These are phyloP conservation scores for Bombus difficillimus DNA, from an alignment of 1,140 invertebrate genomes.

Conservation along the genomic window DNA sequence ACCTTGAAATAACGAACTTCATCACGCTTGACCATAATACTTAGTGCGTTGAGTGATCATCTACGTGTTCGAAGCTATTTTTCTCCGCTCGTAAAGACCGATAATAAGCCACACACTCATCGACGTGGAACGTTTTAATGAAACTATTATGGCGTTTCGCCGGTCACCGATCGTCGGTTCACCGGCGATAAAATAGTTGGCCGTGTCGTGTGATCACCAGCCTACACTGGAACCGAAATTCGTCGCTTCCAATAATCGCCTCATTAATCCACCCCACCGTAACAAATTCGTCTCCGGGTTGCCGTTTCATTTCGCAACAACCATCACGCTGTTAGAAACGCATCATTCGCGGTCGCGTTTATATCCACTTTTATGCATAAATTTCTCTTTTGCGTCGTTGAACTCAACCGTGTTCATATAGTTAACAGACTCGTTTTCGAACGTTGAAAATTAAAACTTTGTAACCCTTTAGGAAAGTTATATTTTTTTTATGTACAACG, in stretches of 20 bases:
- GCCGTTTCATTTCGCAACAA: neutral
- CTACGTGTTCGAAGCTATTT: neutral
- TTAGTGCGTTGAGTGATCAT: neutral
- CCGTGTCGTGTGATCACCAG: conserved; percentile 6
- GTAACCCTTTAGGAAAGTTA: neutral
- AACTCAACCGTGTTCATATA: neutral
- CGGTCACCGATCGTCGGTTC: neutral
- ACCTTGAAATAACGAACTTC: neutral
- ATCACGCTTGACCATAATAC: neutral
- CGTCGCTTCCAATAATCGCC: conserved; percentile 40
- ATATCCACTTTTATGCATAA: neutral
- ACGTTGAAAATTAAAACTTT: neutral
- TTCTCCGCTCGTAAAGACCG: conserved; percentile 17
- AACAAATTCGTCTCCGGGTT: conserved; percentile 16
- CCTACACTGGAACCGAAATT: conserved; percentile 1
- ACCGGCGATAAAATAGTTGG: conserved; percentile 41
- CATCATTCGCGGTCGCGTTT: neutral
- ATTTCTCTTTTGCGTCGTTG: neutral
- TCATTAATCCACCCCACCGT: conserved; percentile 32
- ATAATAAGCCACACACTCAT: conserved; percentile 31
- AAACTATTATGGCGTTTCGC: conserved; percentile 38
- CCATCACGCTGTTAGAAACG: neutral
- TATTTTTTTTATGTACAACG: neutral
- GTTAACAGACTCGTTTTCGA: neutral
- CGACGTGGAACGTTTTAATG: conserved; percentile 28